Percentiles rank a stretch among this genome's conserved stretches.
These are phyloP conservation scores for Dufourea novaeangliae DNA, from an alignment of 1,140 invertebrate genomes.

Conservation along the genomic window DNA sequence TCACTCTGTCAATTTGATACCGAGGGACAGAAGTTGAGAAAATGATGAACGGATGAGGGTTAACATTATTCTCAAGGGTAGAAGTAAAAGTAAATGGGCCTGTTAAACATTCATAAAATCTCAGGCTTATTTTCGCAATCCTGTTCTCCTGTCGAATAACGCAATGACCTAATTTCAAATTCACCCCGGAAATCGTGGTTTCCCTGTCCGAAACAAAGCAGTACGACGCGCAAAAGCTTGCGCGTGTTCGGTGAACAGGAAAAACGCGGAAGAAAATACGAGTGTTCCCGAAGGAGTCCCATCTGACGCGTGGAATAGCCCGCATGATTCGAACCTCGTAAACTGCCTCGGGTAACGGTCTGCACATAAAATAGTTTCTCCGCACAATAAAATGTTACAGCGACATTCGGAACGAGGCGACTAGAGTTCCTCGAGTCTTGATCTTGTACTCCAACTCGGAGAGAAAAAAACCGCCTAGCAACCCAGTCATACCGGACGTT, in stretches of 20 bases:
- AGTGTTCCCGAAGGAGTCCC: neutral
- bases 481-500: conserved; percentile 9
- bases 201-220: conserved; percentile 1
- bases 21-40: too few relatives aligned
- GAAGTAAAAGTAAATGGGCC: too few relatives aligned
- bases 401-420: conserved; percentile 17
- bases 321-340: conserved; percentile 35
- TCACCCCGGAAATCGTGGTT: too few relatives aligned
- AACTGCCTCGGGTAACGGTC: conserved; percentile 8
- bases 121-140: too few relatives aligned
- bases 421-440: neutral
- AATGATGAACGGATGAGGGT: too few relatives aligned
- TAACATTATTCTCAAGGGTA: too few relatives aligned
- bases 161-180: too few relatives aligned
- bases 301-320: neutral
- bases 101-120: too few relatives aligned
- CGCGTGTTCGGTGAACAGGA: neutral
- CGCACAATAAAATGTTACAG: conserved; percentile 36
- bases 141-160: too few relatives aligned
- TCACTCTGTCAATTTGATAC: too few relatives aligned
- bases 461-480: neutral
- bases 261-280: neutral
- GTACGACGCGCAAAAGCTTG: conserved; percentile 12
- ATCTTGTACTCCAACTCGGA: neutral
- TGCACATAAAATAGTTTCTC: conserved; percentile 32